phyloP scores from a whole-genome alignment of 2,113 vertebrate species.

The Corydoras sp. region DNA sequence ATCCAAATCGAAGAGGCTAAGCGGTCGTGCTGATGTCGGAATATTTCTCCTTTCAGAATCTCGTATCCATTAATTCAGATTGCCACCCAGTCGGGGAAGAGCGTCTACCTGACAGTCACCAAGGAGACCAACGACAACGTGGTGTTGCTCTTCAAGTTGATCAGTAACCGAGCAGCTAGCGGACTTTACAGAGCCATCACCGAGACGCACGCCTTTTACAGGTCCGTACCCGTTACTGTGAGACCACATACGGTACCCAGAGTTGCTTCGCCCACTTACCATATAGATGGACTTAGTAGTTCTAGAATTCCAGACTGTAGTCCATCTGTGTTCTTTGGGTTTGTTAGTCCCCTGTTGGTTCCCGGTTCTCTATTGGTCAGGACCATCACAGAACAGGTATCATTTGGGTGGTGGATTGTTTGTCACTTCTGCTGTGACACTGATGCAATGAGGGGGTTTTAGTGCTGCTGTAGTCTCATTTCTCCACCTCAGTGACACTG shows the following conservation, averaged over 20 bases:
- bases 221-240: conserved; percentile 59
- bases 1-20: not conserved
- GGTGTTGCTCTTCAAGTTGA: conserved; percentile 89
- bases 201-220: conserved; percentile 96
- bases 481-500: too few species aligned
- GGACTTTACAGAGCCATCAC: conserved; percentile 94
- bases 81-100: conserved; percentile 96
- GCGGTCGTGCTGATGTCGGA: not conserved
- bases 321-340: too few species aligned
- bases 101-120: conserved; percentile 88
- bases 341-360: too few species aligned
- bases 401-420: too few species aligned
- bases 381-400: too few species aligned
- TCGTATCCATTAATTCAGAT: conserved; percentile 97
- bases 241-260: too few species aligned
- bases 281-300: too few species aligned
- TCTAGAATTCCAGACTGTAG: too few species aligned
- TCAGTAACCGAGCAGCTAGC: conserved; percentile 93
- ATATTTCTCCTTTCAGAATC: conserved; percentile 59
- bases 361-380: too few species aligned
- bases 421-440: too few species aligned
- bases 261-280: not conserved
- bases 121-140: conserved; percentile 89
- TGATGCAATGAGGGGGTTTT: too few species aligned
- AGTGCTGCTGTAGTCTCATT: too few species aligned